Evolutionary conservation across 2,888 invertebrate species (phyloP).

Genomic region (Anthophora plumipes): DNA sequence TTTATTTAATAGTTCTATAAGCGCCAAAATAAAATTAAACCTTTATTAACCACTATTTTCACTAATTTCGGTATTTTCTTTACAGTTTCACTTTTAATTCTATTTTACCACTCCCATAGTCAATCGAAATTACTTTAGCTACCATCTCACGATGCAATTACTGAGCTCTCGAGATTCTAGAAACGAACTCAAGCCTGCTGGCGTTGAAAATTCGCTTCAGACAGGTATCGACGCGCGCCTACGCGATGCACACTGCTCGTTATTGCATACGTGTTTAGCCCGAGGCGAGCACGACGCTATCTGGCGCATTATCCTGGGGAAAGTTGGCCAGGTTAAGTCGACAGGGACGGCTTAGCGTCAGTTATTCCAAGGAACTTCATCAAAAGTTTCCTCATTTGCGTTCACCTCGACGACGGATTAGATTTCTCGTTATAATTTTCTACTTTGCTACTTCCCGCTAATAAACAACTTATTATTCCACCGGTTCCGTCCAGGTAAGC

Average conservation of each 20-base stretch:
- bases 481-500: not conserved
- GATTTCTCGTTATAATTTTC: constrained; percentile 58
- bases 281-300: not conserved
- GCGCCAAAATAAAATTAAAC: too few relatives aligned
- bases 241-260: constrained; percentile 20
- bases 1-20: not conserved
- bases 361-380: constrained; percentile 61
- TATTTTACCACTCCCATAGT: not conserved
- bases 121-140: not conserved
- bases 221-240: constrained; percentile 18
- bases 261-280: constrained; percentile 37
- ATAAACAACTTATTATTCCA: constrained; percentile 46
- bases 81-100: not conserved
- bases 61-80: too few relatives aligned
- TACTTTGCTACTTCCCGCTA: constrained; percentile 7
- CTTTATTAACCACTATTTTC: too few relatives aligned
- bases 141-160: constrained; percentile 16
- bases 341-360: constrained; percentile 44
- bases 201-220: constrained; percentile 15
- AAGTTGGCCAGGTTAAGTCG: constrained; percentile 48
- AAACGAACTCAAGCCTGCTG: not conserved
- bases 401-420: constrained; percentile 45
- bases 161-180: not conserved
- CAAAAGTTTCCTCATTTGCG: constrained; percentile 60
- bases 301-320: constrained; percentile 39